A percentile compares a stretch with the other conserved stretches of the same genome.
Evolutionary conservation across 1,140 invertebrate species (phyloP).

Genomic region (Brachionus angularis): DNA sequence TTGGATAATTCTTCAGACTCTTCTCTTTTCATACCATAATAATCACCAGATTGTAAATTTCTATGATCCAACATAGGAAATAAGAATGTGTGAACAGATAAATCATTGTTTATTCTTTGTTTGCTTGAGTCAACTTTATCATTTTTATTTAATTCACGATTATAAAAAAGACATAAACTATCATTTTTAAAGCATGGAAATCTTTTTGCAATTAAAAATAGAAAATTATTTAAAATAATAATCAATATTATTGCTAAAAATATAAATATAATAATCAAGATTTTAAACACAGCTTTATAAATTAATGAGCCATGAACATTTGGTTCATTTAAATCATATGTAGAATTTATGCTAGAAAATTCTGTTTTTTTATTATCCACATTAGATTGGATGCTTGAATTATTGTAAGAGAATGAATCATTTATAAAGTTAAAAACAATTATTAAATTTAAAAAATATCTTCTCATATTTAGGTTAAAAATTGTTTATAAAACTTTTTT

Average conservation of each 20-base stretch:
- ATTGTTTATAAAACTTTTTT: too few species aligned
- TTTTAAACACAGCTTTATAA: too few species aligned
- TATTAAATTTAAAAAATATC: too few species aligned
- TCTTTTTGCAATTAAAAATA: background rate
- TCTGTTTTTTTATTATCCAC: too few species aligned
- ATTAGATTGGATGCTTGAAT: too few species aligned
- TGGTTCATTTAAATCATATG: too few species aligned
- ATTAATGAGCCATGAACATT: too few species aligned
- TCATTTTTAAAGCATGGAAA: conserved; percentile 3
- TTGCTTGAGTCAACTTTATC: too few species aligned
- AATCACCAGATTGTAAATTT: background rate
- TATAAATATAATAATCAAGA: background rate
- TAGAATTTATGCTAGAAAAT: too few species aligned
- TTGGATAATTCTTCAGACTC: conserved; percentile 5
- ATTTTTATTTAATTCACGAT: conserved; percentile 1
- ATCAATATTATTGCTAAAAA: background rate
- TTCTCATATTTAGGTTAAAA: too few species aligned
- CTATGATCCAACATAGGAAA: background rate
- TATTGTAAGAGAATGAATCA: too few species aligned
- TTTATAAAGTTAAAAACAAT: too few species aligned
- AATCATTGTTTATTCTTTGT: background rate
- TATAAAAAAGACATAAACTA: conserved; percentile 14
- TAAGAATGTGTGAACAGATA: background rate
- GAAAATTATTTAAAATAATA: background rate
- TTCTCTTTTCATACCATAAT: conserved; percentile 5